These are phyloP conservation scores for Taxidea taxus DNA, from an alignment of 2,113 vertebrate species.

Conservation along the genomic window DNA sequence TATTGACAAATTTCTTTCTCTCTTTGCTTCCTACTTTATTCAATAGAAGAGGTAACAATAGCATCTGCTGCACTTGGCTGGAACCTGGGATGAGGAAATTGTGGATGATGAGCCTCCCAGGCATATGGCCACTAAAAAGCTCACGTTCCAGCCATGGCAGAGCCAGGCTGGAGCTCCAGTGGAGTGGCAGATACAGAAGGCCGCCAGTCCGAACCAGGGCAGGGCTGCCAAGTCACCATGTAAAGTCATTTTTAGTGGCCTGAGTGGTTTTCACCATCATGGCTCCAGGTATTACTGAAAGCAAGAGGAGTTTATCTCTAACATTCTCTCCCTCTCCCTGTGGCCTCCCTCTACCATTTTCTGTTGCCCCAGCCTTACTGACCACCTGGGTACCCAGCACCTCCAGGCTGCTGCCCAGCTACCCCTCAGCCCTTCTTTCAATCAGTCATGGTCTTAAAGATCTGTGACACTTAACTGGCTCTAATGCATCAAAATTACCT, in stretches of 20 bases:
- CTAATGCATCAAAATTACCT: background rate
- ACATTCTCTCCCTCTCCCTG: background rate
- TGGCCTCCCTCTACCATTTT: background rate
- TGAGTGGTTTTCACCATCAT: background rate
- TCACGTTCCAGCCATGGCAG: background rate
- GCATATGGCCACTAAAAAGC: background rate
- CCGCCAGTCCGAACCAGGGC: background rate
- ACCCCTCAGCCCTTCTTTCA: background rate
- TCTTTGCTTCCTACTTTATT: slow-evolving; percentile 54
- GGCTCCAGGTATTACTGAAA: background rate
- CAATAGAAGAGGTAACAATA: slow-evolving; percentile 46
- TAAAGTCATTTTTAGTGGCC: background rate
- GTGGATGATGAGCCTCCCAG: slow-evolving; percentile 40
- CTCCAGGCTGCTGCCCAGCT: background rate
- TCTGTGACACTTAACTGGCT: background rate
- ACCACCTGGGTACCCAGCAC: background rate
- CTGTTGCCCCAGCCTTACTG: background rate
- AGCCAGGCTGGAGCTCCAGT: background rate
- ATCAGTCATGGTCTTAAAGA: background rate
- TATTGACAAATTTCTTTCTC: slow-evolving; percentile 52
- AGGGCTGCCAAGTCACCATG: background rate
- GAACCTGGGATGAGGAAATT: slow-evolving; percentile 58
- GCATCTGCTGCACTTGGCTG: slow-evolving; percentile 47
- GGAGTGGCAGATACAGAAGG: background rate
- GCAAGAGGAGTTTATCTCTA: background rate